A percentile compares a stretch with the other conserved stretches of the same genome.
phyloP scores from a whole-genome alignment of 2,113 vertebrate species.

The Amphilophus citrinellus region DNA sequence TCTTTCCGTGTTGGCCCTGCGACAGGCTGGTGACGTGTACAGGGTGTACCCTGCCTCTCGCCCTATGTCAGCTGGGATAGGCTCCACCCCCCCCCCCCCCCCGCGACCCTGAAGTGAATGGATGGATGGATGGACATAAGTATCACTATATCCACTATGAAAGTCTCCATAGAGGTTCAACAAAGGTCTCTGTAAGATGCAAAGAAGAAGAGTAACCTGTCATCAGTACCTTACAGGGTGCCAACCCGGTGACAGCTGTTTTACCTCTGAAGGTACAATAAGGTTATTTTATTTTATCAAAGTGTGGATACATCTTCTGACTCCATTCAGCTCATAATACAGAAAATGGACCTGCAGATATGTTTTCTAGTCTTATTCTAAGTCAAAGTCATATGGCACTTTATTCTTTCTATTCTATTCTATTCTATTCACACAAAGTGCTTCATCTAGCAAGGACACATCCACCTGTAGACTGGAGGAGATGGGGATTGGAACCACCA shows the following conservation, averaged over 20 bases:
- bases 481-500: not conserved
- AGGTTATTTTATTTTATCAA: rapidly evolving
- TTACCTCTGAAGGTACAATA: not conserved
- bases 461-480: not conserved
- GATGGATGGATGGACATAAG: too few species aligned
- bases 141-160: not conserved
- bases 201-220: not conserved
- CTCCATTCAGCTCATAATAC: not conserved
- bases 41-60: too few species aligned
- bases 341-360: not conserved
- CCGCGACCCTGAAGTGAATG: too few species aligned
- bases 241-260: rapidly evolving
- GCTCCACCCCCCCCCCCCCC: too few species aligned
- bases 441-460: not conserved
- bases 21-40: too few species aligned
- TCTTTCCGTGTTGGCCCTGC: too few species aligned
- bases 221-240: not conserved
- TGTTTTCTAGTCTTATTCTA: not conserved
- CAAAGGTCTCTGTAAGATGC: too few species aligned
- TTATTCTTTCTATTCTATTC: not conserved
- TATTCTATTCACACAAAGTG: not conserved
- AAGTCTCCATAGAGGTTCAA: rapidly evolving
- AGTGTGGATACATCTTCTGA: not conserved
- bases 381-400: not conserved
- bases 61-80: too few species aligned